phyloP scores from a whole-genome alignment of 2,113 vertebrate genomes.

The Orycteropus afer region DNA sequence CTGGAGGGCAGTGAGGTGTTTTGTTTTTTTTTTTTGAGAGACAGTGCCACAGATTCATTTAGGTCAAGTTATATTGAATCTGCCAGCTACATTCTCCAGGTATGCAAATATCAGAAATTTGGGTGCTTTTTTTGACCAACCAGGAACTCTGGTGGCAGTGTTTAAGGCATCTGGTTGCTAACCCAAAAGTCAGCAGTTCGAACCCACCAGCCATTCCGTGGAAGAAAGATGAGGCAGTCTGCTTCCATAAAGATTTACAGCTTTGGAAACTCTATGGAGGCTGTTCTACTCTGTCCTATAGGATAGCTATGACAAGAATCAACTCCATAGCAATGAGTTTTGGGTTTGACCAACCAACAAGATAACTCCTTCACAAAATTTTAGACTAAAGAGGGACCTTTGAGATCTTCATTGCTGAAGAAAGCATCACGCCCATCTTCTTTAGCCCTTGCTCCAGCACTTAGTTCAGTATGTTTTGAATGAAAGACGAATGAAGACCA shows the following conservation, averaged over 20 bases:
- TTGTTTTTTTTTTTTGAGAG: no score
- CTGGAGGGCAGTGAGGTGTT: no score
- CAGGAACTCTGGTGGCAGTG: no score
- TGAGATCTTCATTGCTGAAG: neutral
- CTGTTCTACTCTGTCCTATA: no score
- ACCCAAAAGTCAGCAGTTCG: no score
- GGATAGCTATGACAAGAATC: no score
- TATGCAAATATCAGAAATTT: neutral
- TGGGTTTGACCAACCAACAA: neutral
- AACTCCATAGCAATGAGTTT: no score
- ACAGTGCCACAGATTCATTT: neutral
- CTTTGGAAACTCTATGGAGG: no score
- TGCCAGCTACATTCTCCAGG: neutral
- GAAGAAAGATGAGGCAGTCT: no score
- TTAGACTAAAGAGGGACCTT: neutral
- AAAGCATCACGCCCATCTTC: neutral
- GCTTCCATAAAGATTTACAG: no score
- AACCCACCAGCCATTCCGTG: no score
- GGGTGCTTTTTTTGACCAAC: neutral
- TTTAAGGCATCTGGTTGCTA: no score
- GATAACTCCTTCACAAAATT: neutral
- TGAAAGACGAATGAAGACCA: neutral
- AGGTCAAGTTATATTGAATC: conserved; percentile 13
- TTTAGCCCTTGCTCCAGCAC: neutral
- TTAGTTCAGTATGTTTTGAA: neutral